phyloP scores from a whole-genome alignment of 2,113 vertebrate species.

The Coryphaenoides rupestris region DNA sequence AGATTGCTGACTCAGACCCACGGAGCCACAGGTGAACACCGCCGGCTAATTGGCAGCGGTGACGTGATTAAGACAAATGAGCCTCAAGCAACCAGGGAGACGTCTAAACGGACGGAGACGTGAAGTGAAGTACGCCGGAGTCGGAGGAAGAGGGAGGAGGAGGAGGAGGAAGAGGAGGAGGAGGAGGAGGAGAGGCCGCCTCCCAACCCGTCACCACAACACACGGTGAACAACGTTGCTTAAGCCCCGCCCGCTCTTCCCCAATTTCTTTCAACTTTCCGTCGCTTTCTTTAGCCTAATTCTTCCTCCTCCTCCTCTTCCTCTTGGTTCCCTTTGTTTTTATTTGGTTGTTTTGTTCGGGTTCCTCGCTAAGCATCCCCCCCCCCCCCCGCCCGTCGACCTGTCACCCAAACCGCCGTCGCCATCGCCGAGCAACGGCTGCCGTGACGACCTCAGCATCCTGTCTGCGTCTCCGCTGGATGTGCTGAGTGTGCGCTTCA shows the following conservation, averaged over 20 bases:
- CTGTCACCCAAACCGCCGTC: constrained; percentile 21
- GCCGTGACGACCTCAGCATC: constrained; percentile 54
- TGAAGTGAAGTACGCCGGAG: too few relatives aligned
- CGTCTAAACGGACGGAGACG: too few relatives aligned
- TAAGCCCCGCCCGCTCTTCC: constrained; percentile 47
- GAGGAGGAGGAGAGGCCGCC: constrained; percentile 37
- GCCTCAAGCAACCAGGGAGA: too few relatives aligned
- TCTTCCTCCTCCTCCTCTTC: not conserved
- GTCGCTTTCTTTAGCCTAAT: not conserved
- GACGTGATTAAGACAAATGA: too few relatives aligned
- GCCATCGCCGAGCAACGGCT: constrained; percentile 49
- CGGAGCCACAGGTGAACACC: too few relatives aligned
- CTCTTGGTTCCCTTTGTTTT: constrained; percentile 21
- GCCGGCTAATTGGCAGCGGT: too few relatives aligned
- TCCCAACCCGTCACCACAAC: constrained; percentile 71
- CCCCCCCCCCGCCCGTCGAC: constrained; percentile 21
- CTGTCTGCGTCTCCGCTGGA: constrained; percentile 16
- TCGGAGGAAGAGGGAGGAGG: not conserved
- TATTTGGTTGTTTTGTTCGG: too few relatives aligned
- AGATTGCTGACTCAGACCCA: too few relatives aligned
- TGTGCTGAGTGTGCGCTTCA: constrained; percentile 64
- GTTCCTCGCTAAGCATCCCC: constrained; percentile 9
- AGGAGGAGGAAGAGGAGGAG: constrained; percentile 4
- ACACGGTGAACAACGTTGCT: constrained; percentile 68
- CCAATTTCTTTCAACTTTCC: constrained; percentile 19